Evolutionary conservation across 2,888 invertebrate genomes (phyloP).

Genomic region (Pherbina coryleti): DNA sequence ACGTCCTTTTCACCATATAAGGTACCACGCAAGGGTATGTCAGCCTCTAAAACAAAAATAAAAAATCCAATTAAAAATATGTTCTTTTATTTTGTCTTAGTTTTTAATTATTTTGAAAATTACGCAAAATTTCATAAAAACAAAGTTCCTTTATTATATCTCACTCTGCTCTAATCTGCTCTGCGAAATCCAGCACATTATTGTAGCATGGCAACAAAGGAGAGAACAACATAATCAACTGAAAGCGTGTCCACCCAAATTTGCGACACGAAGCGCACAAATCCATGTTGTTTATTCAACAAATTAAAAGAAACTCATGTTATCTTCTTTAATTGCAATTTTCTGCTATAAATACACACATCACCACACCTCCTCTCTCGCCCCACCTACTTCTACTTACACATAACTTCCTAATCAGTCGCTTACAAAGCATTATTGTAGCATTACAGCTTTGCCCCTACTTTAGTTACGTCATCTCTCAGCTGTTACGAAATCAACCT

Average conservation of each 20-base stretch:
- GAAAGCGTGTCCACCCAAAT: neutral
- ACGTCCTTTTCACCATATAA: too few relatives aligned
- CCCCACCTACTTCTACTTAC: conserved; percentile 1
- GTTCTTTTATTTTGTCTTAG: too few relatives aligned
- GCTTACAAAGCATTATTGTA: neutral
- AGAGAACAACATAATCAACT: neutral
- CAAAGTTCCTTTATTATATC: too few relatives aligned
- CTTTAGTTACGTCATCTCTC: conserved; percentile 67
- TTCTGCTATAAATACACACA: neutral
- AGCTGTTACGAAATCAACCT: conserved; percentile 66
- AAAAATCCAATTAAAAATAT: too few relatives aligned
- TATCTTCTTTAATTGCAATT: neutral
- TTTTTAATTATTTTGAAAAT: too few relatives aligned
- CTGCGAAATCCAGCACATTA: too few relatives aligned
- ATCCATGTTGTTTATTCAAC: neutral
- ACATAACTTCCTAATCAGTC: neutral
- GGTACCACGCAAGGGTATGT: too few relatives aligned
- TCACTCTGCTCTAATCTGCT: neutral
- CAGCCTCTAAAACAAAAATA: too few relatives aligned
- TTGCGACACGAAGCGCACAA: neutral
- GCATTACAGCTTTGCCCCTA: conserved; percentile 51
- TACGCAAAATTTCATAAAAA: too few relatives aligned
- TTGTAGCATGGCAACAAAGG: neutral
- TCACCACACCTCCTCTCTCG: neutral
- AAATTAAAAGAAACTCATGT: conserved; percentile 3